A percentile compares a stretch with the other conserved stretches of the same genome.
Conservation (phyloP, 2,888 invertebrate genomes). For the Polymixis lichenea region DNA sequence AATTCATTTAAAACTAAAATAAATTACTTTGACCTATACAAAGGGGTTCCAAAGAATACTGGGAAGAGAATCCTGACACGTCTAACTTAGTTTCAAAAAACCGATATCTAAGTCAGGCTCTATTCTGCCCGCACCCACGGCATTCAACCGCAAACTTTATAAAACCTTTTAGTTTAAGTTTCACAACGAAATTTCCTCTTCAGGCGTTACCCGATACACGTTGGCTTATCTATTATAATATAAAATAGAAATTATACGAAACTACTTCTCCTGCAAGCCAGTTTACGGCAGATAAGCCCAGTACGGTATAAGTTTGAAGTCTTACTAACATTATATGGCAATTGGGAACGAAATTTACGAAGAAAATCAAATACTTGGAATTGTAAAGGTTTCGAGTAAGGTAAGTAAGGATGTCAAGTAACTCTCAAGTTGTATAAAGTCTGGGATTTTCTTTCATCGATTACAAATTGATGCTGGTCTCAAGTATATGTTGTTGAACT, state of each 20-base stretch:
- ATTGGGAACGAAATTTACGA: constrained; percentile 64
- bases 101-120: constrained; percentile 56
- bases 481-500: constrained; percentile 27
- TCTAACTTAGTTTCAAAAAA: constrained; percentile 63
- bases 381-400: constrained; percentile 55
- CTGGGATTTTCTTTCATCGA: constrained; percentile 48
- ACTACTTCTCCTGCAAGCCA: constrained; percentile 66
- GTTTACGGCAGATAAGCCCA: constrained; percentile 70
- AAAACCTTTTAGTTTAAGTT: constrained; percentile 66
- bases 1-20: constrained; percentile 48
- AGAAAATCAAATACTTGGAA: constrained; percentile 68
- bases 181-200: constrained; percentile 64
- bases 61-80: constrained; percentile 35
- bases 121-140: constrained; percentile 52
- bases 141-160: constrained; percentile 61
- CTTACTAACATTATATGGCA: constrained; percentile 64
- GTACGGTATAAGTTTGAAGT: constrained; percentile 70
- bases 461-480: constrained; percentile 55
- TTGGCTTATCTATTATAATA: constrained; percentile 73
- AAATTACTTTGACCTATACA: constrained; percentile 41
- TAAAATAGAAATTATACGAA: constrained; percentile 72
- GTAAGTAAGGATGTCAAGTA: constrained; percentile 43
- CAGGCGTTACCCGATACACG: constrained; percentile 66
- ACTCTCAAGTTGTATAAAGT: constrained; percentile 41
- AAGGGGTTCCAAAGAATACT: constrained; percentile 32